A percentile compares a stretch with the other conserved stretches of the same genome.
Evolutionary conservation across 2,888 invertebrate species (phyloP).

Genomic region (Ligdia adustata): DNA sequence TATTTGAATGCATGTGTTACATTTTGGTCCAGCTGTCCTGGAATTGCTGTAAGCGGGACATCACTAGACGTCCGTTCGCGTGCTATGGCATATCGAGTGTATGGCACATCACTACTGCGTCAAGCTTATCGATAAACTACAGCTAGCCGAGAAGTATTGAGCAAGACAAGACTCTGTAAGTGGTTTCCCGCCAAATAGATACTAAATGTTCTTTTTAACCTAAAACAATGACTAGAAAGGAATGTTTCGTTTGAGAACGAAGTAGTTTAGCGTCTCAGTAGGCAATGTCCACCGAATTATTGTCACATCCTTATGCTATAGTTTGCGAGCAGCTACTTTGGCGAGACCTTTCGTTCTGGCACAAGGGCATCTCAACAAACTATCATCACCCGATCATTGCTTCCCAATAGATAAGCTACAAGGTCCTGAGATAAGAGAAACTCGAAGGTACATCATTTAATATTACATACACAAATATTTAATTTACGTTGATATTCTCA

Average conservation of each 20-base stretch:
- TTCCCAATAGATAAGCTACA: constrained; percentile 20
- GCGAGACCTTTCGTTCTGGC: constrained; percentile 40
- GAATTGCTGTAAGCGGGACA: constrained; percentile 64
- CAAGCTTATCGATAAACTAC: constrained; percentile 63
- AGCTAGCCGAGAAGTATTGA: constrained; percentile 77
- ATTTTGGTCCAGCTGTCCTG: constrained; percentile 75
- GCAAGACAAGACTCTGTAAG: constrained; percentile 66
- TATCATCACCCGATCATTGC: constrained; percentile 18
- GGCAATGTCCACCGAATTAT: constrained; percentile 72
- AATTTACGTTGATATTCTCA: constrained; percentile 14
- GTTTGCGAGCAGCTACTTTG: constrained; percentile 47
- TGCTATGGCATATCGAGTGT: constrained; percentile 62
- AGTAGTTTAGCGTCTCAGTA: constrained; percentile 63
- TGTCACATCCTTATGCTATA: constrained; percentile 77
- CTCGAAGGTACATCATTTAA: constrained; percentile 17
- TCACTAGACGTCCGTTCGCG: constrained; percentile 51
- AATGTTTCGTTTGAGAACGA: constrained; percentile 73
- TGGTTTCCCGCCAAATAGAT: constrained; percentile 54
- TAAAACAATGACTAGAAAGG: constrained; percentile 77
- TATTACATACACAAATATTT: constrained; percentile 18
- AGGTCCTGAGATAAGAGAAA: constrained; percentile 16
- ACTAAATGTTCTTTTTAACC: constrained; percentile 30
- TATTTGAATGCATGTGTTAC: constrained; percentile 60
- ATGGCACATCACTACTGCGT: constrained; percentile 76
- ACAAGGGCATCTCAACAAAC: constrained; percentile 26